Evolutionary conservation across 2,888 invertebrate genomes (phyloP).

Genomic region (Rhyacophila evoluta): DNA sequence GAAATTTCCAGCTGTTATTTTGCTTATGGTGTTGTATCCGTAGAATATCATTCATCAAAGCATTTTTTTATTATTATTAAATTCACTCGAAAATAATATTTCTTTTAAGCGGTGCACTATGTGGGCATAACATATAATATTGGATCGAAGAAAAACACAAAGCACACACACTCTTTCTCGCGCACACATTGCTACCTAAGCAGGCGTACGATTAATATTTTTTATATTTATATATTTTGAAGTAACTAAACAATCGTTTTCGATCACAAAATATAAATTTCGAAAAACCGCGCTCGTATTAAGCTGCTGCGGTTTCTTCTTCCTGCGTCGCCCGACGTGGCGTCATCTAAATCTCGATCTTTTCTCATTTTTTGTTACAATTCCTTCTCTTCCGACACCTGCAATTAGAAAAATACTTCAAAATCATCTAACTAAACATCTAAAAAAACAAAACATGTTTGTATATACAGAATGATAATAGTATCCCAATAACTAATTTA

Average conservation of each 20-base stretch:
- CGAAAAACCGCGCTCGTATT: neutral
- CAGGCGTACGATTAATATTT: neutral
- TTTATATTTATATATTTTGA: neutral
- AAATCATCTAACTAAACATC: too few relatives aligned
- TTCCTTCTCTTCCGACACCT: neutral
- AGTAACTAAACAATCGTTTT: neutral
- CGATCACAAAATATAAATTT: slow-evolving; percentile 15
- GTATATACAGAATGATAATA: neutral
- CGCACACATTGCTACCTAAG: slow-evolving; percentile 13
- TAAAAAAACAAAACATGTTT: neutral
- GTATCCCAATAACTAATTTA: too few relatives aligned
- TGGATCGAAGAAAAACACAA: neutral
- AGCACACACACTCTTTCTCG: neutral
- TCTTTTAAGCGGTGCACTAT: neutral
- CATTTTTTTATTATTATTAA: neutral
- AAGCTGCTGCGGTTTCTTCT: neutral
- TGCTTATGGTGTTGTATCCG: too few relatives aligned
- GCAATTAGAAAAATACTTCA: too few relatives aligned
- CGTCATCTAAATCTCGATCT: neutral
- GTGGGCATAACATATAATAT: neutral
- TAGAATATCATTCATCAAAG: slow-evolving; percentile 15
- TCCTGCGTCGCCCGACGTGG: neutral
- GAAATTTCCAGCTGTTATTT: too few relatives aligned
- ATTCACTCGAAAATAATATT: neutral
- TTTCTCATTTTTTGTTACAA: neutral